A percentile compares a stretch with the other conserved stretches of the same genome.
Evolutionary conservation across 2,113 vertebrate genomes (phyloP).

Genomic region (Sceloporus tristichus): DNA sequence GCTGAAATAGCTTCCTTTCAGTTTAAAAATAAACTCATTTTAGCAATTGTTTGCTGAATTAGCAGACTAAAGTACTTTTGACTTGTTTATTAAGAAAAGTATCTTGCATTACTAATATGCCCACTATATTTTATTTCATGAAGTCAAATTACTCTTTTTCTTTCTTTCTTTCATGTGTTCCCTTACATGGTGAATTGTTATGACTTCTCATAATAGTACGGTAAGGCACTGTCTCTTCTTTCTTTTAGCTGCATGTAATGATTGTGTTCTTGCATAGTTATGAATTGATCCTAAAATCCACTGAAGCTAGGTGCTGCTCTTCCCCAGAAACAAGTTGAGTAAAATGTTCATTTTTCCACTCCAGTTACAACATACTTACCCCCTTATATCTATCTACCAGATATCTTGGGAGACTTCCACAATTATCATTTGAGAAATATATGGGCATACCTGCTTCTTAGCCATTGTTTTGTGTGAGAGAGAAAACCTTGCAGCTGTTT

Average conservation of each 20-base stretch:
- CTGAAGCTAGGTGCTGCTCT: not conserved
- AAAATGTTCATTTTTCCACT: not conserved
- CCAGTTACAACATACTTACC: not conserved
- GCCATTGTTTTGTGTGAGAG: not conserved
- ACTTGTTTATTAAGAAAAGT: not conserved
- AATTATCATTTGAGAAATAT: not conserved
- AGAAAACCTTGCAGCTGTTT: not conserved
- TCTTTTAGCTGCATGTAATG: not conserved
- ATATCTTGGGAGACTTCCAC: not conserved
- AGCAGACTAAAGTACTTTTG: not conserved
- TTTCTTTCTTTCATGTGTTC: constrained; percentile 58
- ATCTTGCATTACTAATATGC: not conserved
- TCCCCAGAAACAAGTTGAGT: not conserved
- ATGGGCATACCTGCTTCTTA: not conserved
- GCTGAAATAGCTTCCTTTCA: not conserved
- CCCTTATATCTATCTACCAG: not conserved
- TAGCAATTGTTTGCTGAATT: constrained; percentile 10
- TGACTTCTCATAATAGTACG: constrained; percentile 70
- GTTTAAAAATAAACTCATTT: not conserved
- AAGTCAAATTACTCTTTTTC: constrained; percentile 50
- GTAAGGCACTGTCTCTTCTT: constrained; percentile 62
- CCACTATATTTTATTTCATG: constrained; percentile 10
- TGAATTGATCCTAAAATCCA: fast-evolving
- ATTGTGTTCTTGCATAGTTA: not conserved
- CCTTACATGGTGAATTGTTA: constrained; percentile 51